These are phyloP conservation scores for Orchestia grillus DNA, from an alignment of 1,140 invertebrate genomes.

Conservation along the genomic window DNA sequence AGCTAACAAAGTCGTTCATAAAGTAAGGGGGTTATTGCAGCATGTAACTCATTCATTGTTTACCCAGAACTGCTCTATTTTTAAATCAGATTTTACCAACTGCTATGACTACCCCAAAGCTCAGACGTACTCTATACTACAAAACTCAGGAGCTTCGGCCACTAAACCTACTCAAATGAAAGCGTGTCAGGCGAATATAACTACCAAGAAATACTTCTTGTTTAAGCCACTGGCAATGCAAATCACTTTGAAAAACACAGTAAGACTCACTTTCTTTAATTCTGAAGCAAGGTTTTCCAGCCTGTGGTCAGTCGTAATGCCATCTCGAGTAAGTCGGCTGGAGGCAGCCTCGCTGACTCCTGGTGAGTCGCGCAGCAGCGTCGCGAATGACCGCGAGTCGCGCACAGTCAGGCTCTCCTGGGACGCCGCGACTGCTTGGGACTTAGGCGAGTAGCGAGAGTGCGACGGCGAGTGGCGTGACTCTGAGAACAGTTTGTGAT, in stretches of 20 bases:
- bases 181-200: background rate
- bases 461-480: background rate
- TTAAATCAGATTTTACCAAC: background rate
- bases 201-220: background rate
- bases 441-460: conserved; percentile 19
- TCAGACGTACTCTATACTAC: background rate
- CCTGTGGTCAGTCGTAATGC: background rate
- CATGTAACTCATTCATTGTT: no score
- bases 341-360: conserved; percentile 24
- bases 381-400: conserved; percentile 35
- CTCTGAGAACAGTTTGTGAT: background rate
- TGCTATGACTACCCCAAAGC: background rate
- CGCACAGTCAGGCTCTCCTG: background rate
- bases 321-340: background rate
- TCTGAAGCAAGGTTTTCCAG: background rate
- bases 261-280: background rate
- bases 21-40: background rate
- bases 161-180: background rate
- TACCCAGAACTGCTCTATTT: no score
- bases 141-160: background rate
- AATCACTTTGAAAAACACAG: background rate
- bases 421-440: background rate
- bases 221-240: background rate
- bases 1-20: background rate
- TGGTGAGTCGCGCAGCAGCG: conserved; percentile 37